A percentile compares a stretch with the other conserved stretches of the same genome.
Evolutionary conservation across 1,140 invertebrate species (phyloP).

Genomic region (Habropoda laboriosa): DNA sequence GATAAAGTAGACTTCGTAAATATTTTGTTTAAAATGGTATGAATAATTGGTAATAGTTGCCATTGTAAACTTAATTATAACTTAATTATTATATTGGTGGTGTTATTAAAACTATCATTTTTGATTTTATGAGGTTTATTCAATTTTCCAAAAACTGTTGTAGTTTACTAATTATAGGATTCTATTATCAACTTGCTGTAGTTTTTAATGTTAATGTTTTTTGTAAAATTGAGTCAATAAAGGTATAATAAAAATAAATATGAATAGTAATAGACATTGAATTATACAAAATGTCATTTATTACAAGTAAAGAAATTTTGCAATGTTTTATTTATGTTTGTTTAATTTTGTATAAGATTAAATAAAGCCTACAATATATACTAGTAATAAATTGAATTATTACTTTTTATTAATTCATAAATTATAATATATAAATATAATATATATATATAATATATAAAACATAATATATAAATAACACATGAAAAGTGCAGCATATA

Average conservation of each 20-base stretch:
- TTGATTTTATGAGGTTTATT: background rate
- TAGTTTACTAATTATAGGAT: background rate
- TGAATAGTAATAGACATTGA: background rate
- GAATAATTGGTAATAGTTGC: no score
- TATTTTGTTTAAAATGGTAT: no score
- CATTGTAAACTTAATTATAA: no score
- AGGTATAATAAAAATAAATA: conserved; percentile 6
- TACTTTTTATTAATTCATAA: background rate
- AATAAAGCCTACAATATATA: background rate
- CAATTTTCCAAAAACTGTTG: background rate
- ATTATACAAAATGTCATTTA: background rate
- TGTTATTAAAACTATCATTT: no score
- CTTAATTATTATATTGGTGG: no score
- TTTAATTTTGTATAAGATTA: background rate
- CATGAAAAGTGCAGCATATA: background rate
- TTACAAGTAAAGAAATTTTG: background rate
- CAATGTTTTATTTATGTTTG: background rate
- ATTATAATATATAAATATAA: background rate
- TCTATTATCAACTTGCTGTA: background rate
- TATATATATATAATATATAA: background rate
- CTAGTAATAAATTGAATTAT: background rate
- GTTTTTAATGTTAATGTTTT: background rate
- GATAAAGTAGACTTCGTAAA: background rate
- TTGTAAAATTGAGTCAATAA: conserved; percentile 7
- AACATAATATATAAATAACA: no score